Evolutionary conservation across 2,888 invertebrate genomes (phyloP).

Genomic region (Aquatica leii): DNA sequence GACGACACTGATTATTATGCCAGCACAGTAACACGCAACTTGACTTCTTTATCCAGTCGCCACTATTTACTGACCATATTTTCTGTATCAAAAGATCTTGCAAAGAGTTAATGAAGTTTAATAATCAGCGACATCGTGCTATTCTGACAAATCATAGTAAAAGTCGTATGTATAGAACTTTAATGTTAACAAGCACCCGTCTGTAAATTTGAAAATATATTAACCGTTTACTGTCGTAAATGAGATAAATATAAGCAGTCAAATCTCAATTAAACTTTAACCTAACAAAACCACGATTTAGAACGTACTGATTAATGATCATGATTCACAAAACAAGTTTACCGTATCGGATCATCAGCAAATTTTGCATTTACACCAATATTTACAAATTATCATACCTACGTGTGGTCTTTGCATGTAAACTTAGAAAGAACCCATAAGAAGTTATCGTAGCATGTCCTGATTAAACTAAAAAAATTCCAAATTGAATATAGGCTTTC

Average conservation of each 20-base stretch:
- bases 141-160: constrained; percentile 4
- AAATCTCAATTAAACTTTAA: constrained; percentile 1
- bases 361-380: too few species aligned
- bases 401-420: too few species aligned
- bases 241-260: constrained; percentile 7
- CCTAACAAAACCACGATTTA: background rate
- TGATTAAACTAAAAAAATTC: too few species aligned
- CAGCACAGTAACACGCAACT: constrained; percentile 44
- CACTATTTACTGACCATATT: constrained; percentile 31
- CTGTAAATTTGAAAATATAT: too few species aligned
- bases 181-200: background rate
- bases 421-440: too few species aligned
- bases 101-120: constrained; percentile 21
- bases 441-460: too few species aligned
- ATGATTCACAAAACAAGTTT: background rate
- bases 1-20: constrained; percentile 51
- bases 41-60: constrained; percentile 37
- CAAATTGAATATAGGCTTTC: too few species aligned
- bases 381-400: too few species aligned
- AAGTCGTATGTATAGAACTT: background rate
- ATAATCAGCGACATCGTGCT: constrained; percentile 19
- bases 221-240: background rate
- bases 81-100: constrained; percentile 29
- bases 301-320: background rate
- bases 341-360: too few species aligned